Base-by-base conservation (phyloP, 2,888 invertebrate species). In the Nudaria mundana region DNA sequence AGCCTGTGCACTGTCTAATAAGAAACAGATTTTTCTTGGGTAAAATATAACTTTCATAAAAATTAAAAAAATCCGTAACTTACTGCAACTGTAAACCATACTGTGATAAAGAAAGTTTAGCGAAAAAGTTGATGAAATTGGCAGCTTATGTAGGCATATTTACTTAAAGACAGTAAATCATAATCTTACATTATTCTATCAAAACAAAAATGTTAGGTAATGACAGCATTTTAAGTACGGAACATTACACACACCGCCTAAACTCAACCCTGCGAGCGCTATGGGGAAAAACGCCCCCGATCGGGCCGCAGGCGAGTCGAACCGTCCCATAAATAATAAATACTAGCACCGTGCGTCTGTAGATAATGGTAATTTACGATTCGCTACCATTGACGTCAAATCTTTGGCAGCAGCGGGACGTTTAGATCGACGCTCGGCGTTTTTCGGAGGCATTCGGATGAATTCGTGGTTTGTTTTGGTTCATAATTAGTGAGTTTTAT, bases 351-450 rank as follows among this genome's bases (percentile, higher is more conserved):
- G 81, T 76, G 74, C 80, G 85, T 85, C 87, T 85, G 81, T 75
- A 86, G 89, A 89, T 89, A 89, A 87, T 89, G 82, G 87, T 88
- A 86, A 88, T 87, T 86, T 88, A 89, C 84, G 82, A 75, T 69
- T 73, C 70, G 70, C 74, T 71, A 79, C 80, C 76, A 76, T 70
- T 73, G 76, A 66, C 80, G 82, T 85, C 85, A 85, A 78, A 81
- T 77, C 81, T 80, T 81, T 83, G 82, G 81, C 81, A 81, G 58
- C 61, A 53, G 71, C 61, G 66, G 60, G 61, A 66, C 62, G 71
- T 71, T 66, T 75, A 66, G 78, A 77, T 78, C 76, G 77, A 74
- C 73, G 66, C 63, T 73, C 63, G 71, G 52, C 57, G 48, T 59
- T 64, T 66, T 71, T 70, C 62, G 64, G 40, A 37, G 10, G 37